phyloP scores from a whole-genome alignment of 2,113 vertebrate species.

The Cariama cristata region DNA sequence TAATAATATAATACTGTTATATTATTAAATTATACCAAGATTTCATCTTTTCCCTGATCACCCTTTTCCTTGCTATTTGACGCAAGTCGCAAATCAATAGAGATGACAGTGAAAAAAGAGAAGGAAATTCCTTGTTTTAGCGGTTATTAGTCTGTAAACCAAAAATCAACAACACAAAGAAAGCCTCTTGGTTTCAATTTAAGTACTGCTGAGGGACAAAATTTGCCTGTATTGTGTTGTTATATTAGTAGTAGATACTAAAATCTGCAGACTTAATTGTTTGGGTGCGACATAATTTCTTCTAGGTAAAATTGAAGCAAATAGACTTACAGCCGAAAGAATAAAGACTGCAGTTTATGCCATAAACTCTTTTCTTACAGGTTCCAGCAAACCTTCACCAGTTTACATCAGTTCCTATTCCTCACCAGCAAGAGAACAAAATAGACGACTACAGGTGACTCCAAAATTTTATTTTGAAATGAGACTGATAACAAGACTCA shows the following conservation, averaged over 20 bases:
- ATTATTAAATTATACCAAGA: background rate
- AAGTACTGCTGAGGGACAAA: slow-evolving; percentile 19
- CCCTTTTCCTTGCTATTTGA: background rate
- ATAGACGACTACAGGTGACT: slow-evolving; percentile 91
- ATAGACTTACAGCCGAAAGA: background rate
- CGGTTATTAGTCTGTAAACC: slow-evolving; percentile 22
- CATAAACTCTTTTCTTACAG: slow-evolving; percentile 78
- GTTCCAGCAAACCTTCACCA: slow-evolving; percentile 93
- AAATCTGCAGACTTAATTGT: background rate
- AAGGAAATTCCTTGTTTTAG: slow-evolving; percentile 8
- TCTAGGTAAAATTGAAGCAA: background rate
- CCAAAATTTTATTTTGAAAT: background rate
- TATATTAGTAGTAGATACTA: background rate
- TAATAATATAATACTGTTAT: background rate
- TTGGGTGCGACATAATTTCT: background rate
- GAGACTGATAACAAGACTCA: background rate
- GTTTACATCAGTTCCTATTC: slow-evolving; percentile 97
- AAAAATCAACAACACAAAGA: background rate
- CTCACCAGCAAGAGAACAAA: slow-evolving; percentile 93
- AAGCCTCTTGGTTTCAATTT: background rate
- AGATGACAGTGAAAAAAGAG: background rate
- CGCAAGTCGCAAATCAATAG: background rate
- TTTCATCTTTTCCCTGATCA: background rate
- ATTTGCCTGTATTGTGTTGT: background rate
- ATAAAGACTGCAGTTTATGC: slow-evolving; percentile 28